Evolutionary conservation across 2,113 vertebrate species (phyloP), one percentile per base, ranked within the genome.

Genomic region (Blennius ocellaris): DNA sequence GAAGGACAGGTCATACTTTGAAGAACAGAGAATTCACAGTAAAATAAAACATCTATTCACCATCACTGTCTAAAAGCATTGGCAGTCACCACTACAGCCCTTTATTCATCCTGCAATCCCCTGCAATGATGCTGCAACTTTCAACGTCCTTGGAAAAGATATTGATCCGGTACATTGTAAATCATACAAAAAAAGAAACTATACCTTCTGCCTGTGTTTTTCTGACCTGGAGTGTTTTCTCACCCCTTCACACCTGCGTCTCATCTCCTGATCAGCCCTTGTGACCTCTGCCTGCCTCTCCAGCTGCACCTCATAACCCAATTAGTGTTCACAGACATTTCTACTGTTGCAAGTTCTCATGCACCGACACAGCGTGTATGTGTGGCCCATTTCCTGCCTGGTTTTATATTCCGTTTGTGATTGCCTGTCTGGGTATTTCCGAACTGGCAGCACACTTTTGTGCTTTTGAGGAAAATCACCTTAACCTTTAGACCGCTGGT

Each of bases 101-200:
- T 16, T 58, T 15, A 21, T 66, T 63, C 16, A 56, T 5, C n/a
- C 15, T 47, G 1, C 16, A 21, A 60, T 69, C 40, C 14, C 39
- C 8, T 41, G 11, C 36, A 56, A 2, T 37, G 38, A 43, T 37
- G 58, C 17, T 38, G 47, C 45, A 45, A 15, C 37, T 40, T 9
- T 62, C 40, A 16, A 1, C 51, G 59, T 59, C 65, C 65, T 73
- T 81, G 55, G 16, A 41, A 21, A 76, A 43, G 16, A 3, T 38
- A 61, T 57, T 11, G 43, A 76, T 76, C 74, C 39, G 71, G 47
- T 17, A 14, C 11, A 52, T 69, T 61, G 57, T 74, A 62, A 77
- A 79, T 64, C 59, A 74, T 48, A 58, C 45, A 39, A 8, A 64
- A 39, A 9, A 53, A 30, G 21, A 63, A 41, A 41, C 38, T 43